These are phyloP conservation scores for Phortica magna DNA, from an alignment of 2,888 invertebrate species.

Conservation along the genomic window DNA sequence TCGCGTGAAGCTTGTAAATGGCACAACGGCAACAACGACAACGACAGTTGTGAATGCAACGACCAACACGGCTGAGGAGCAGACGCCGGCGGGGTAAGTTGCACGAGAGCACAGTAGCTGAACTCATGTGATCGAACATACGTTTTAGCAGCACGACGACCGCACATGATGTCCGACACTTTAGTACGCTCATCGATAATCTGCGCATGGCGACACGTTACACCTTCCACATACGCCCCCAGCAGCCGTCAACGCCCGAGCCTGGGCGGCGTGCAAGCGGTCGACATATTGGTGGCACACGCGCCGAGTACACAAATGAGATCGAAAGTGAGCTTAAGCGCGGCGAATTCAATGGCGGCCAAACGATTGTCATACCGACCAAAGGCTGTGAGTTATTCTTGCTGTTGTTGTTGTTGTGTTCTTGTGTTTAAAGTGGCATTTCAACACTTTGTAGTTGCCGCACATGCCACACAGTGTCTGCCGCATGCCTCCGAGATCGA, in stretches of 20 bases:
- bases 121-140: not conserved
- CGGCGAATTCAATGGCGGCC: constrained; percentile 80
- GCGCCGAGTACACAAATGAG: constrained; percentile 77
- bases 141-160: constrained; percentile 40
- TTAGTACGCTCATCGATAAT: constrained; percentile 83
- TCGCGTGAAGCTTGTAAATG: constrained; percentile 79
- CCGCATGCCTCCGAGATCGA: constrained; percentile 90
- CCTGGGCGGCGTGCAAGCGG: not conserved
- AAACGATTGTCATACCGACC: constrained; percentile 86
- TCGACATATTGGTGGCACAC: constrained; percentile 68
- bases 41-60: constrained; percentile 24
- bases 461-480: constrained; percentile 87
- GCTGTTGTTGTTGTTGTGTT: not conserved
- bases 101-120: not conserved
- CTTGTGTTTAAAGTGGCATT: not conserved
- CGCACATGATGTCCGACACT: constrained; percentile 76
- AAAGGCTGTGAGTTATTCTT: constrained; percentile 87
- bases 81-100: constrained; percentile 44
- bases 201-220: constrained; percentile 90
- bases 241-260: constrained; percentile 62
- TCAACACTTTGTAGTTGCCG: constrained; percentile 83
- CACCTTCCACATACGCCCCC: constrained; percentile 86
- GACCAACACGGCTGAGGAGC: constrained; percentile 5
- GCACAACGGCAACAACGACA: constrained; percentile 50
- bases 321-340: constrained; percentile 72